Percentiles rank a stretch among this genome's conserved stretches.
These are phyloP conservation scores for Drosophila nigricruria DNA, from an alignment of 2,888 invertebrate genomes.

Conservation along the genomic window DNA sequence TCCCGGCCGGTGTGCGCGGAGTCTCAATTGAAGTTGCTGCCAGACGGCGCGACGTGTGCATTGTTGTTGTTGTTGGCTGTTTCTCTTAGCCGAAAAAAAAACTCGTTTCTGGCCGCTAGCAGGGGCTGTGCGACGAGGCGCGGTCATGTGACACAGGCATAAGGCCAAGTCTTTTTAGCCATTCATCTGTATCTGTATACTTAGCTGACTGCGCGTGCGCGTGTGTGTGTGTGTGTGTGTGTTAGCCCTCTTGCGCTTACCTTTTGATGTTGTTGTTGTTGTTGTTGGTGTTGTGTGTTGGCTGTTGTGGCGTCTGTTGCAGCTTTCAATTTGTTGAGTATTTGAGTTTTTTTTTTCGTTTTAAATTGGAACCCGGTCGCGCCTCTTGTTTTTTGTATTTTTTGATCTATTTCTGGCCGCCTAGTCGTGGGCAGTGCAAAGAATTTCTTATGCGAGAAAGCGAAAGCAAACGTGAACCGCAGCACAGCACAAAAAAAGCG, in stretches of 20 bases:
- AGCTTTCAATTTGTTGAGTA: conserved; percentile 50
- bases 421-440: conserved; percentile 61
- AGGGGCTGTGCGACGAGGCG: conserved; percentile 41
- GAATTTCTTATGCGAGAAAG: conserved; percentile 67
- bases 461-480: conserved; percentile 65
- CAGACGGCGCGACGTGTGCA: conserved; percentile 50
- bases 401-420: conserved; percentile 64
- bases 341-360: conserved; percentile 23
- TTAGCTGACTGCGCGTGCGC: conserved; percentile 1
- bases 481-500: conserved; percentile 61
- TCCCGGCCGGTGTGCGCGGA: conserved; percentile 34
- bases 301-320: conserved; percentile 44
- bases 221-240: conserved; percentile 16
- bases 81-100: conserved; percentile 59
- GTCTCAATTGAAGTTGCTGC: conserved; percentile 51
- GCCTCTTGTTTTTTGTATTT: conserved; percentile 19
- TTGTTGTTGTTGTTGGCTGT: conserved; percentile 1
- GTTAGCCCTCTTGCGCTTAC: conserved; percentile 54
- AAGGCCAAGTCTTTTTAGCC: conserved; percentile 47
- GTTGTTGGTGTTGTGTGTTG: conserved; percentile 10
- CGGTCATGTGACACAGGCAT: conserved; percentile 69
- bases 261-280: conserved; percentile 44
- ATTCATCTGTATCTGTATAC: conserved; percentile 43
- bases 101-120: conserved; percentile 65
- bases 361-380: conserved; percentile 21